A percentile compares a stretch with the other conserved stretches of the same genome.
phyloP scores from a whole-genome alignment of 2,113 vertebrate genomes.

The Chitala chitala region DNA sequence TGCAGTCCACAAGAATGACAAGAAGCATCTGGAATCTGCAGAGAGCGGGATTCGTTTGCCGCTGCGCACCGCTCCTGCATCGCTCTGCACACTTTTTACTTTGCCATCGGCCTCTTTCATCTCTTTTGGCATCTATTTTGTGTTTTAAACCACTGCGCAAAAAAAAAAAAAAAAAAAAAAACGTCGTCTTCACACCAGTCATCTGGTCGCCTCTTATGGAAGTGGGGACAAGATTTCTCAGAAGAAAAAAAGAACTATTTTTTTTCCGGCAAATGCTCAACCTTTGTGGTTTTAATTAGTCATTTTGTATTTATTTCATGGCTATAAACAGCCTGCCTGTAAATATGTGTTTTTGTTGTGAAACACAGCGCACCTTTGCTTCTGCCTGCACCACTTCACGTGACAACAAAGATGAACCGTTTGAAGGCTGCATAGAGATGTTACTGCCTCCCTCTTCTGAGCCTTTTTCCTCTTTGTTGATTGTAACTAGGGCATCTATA shows the following conservation, averaged over 20 bases:
- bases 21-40: constrained; percentile 40
- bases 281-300: constrained; percentile 65
- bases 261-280: constrained; percentile 51
- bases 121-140: constrained; percentile 41
- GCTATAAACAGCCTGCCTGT: constrained; percentile 43
- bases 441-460: constrained; percentile 57
- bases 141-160: no score
- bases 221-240: constrained; percentile 52
- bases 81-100: constrained; percentile 35
- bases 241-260: constrained; percentile 49
- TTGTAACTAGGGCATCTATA: constrained; percentile 76
- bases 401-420: constrained; percentile 44
- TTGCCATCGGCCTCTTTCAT: constrained; percentile 43
- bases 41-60: constrained; percentile 36
- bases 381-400: constrained; percentile 37
- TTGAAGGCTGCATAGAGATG: constrained; percentile 54
- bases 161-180: no score
- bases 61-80: constrained; percentile 36
- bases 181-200: constrained; percentile 36
- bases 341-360: constrained; percentile 55
- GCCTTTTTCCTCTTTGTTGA: constrained; percentile 57
- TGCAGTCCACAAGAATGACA: constrained; percentile 32
- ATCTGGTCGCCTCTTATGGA: constrained; percentile 38
- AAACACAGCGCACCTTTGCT: constrained; percentile 47
- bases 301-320: constrained; percentile 60